Percentiles rank a stretch among this genome's conserved stretches.
phyloP scores from a whole-genome alignment of 2,888 invertebrate genomes.

The Nephrocerus scutellatus region DNA sequence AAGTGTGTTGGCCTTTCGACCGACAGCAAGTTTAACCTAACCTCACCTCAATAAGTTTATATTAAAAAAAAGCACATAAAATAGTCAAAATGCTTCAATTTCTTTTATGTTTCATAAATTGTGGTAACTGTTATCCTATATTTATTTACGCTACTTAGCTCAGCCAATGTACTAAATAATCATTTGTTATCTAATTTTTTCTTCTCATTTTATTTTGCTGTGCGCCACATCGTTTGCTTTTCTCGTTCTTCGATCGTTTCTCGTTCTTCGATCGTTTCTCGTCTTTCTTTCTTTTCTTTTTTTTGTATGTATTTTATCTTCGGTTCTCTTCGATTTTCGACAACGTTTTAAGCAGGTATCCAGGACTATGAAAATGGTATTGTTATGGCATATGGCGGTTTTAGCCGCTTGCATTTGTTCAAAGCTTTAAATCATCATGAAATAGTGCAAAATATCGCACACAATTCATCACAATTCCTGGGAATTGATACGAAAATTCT shows the following conservation, averaged over 20 bases:
- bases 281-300: slow-evolving; percentile 16
- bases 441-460: slow-evolving; percentile 78
- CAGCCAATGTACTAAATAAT: slow-evolving; percentile 27
- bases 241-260: slow-evolving; percentile 14
- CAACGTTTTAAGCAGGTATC: slow-evolving; percentile 54
- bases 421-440: slow-evolving; percentile 77
- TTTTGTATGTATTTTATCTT: slow-evolving; percentile 22
- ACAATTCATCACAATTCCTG: slow-evolving; percentile 72
- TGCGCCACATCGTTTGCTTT: slow-evolving; percentile 8
- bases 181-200: slow-evolving; percentile 17
- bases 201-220: slow-evolving; percentile 4
- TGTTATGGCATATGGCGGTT: slow-evolving; percentile 84
- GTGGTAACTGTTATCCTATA: too few relatives aligned
- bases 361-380: slow-evolving; percentile 89
- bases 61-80: too few relatives aligned
- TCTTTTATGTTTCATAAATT: too few relatives aligned
- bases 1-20: too few relatives aligned
- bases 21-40: too few relatives aligned
- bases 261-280: slow-evolving; percentile 10
- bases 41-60: too few relatives aligned
- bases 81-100: too few relatives aligned
- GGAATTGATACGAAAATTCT: slow-evolving; percentile 78
- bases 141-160: too few relatives aligned
- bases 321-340: slow-evolving; percentile 30
- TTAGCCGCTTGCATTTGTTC: slow-evolving; percentile 86